A percentile compares a stretch with the other conserved stretches of the same genome.
Conservation (phyloP, 2,888 invertebrate genomes). For the Endotricha flammealis region DNA sequence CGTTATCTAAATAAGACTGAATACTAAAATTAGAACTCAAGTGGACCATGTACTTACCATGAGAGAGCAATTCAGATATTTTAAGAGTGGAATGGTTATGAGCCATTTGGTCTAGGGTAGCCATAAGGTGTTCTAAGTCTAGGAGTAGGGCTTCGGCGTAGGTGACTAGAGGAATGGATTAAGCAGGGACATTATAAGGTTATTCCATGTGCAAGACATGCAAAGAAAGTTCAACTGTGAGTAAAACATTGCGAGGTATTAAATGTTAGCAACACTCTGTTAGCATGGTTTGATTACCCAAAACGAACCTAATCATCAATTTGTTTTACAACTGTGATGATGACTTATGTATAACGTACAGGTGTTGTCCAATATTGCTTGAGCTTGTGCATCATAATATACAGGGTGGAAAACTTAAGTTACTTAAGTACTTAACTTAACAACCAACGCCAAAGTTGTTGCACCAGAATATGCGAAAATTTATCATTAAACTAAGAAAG, state of each 20-base stretch:
- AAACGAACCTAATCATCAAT: no score
- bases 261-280: neutral
- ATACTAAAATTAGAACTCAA: no score
- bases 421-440: no score
- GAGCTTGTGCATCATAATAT: no score
- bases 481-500: no score
- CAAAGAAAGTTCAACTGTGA: slow-evolving; percentile 58
- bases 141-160: slow-evolving; percentile 76
- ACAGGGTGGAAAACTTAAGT: no score
- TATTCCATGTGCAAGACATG: slow-evolving; percentile 77
- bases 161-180: slow-evolving; percentile 64
- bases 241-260: slow-evolving; percentile 5
- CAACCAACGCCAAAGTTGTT: no score
- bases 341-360: no score
- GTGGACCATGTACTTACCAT: slow-evolving; percentile 75
- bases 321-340: no score
- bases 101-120: slow-evolving; percentile 77
- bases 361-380: no score
- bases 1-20: no score
- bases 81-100: slow-evolving; percentile 73
- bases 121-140: slow-evolving; percentile 77
- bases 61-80: slow-evolving; percentile 71
- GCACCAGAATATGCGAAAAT: no score
- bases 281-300: slow-evolving; percentile 7
- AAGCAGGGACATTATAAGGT: slow-evolving; percentile 57